Percentiles rank a stretch among this genome's conserved stretches.
phyloP scores from a whole-genome alignment of 2,113 vertebrate species.

The Nestor notabilis region DNA sequence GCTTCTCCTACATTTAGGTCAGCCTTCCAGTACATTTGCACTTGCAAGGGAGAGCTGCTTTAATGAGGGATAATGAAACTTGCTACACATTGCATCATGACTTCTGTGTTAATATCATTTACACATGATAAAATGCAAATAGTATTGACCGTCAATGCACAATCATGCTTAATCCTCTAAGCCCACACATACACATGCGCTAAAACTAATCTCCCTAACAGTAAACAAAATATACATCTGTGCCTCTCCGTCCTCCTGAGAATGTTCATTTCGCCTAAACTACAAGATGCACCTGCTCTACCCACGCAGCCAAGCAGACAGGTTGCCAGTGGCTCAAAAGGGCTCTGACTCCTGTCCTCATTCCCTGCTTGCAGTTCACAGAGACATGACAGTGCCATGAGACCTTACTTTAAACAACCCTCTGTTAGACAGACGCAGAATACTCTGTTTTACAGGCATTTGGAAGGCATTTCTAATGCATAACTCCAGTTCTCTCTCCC shows the following conservation, averaged over 20 bases:
- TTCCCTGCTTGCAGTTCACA: neutral
- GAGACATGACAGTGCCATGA: neutral
- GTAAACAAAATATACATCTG: conserved; percentile 40
- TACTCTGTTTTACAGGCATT: neutral
- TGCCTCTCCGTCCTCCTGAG: neutral
- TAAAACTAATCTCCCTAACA: conserved; percentile 26
- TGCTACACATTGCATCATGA: conserved; percentile 34
- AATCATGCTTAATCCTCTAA: conserved; percentile 31
- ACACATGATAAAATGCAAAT: conserved; percentile 67
- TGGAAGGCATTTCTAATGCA: neutral
- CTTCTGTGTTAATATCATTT: conserved; percentile 54
- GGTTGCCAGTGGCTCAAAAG: neutral
- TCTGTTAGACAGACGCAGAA: neutral
- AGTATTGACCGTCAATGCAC: conserved; percentile 30
- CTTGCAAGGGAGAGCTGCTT: conserved; percentile 60
- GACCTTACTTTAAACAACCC: neutral
- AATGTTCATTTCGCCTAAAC: neutral
- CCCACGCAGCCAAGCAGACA: neutral
- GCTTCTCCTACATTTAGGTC: conserved; percentile 58
- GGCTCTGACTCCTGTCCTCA: neutral
- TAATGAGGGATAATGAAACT: conserved; percentile 60
- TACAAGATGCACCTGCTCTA: neutral
- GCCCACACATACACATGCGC: neutral
- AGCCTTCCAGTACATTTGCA: conserved; percentile 65
- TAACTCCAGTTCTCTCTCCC: neutral